Percentiles rank a stretch among this genome's conserved stretches.
These are phyloP conservation scores for Labia minor DNA, from an alignment of 2,888 invertebrate genomes.

Conservation along the genomic window DNA sequence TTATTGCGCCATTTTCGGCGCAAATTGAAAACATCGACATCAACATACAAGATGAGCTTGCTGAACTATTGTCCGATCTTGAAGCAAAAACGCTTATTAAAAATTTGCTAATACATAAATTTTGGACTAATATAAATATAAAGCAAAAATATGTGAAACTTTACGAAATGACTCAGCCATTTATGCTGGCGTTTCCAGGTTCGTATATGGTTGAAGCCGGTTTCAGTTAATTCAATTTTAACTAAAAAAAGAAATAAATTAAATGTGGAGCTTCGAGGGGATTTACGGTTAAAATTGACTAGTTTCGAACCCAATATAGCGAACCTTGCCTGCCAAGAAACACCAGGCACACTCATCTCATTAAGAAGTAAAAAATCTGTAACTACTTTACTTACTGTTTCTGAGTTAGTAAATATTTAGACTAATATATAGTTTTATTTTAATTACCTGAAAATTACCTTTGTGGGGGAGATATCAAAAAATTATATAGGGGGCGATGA, in stretches of 20 bases:
- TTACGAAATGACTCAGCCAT: neutral
- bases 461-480: no score
- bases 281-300: neutral
- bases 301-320: neutral
- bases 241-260: neutral
- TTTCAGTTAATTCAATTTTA: slow-evolving; percentile 1
- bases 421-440: no score
- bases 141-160: neutral
- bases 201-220: neutral
- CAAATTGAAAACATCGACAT: neutral
- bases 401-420: no score
- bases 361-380: no score
- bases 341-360: no score
- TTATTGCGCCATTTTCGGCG: neutral
- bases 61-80: neutral
- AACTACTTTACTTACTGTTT: no score
- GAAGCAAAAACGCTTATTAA: neutral
- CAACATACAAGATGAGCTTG: neutral
- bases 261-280: neutral
- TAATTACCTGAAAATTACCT: no score
- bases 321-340: neutral
- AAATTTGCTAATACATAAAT: slow-evolving; percentile 32
- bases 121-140: slow-evolving; percentile 45
- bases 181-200: neutral
- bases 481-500: no score